These are phyloP conservation scores for Gisinianus flammeolus DNA, from an alignment of 2,888 invertebrate genomes.

Conservation along the genomic window DNA sequence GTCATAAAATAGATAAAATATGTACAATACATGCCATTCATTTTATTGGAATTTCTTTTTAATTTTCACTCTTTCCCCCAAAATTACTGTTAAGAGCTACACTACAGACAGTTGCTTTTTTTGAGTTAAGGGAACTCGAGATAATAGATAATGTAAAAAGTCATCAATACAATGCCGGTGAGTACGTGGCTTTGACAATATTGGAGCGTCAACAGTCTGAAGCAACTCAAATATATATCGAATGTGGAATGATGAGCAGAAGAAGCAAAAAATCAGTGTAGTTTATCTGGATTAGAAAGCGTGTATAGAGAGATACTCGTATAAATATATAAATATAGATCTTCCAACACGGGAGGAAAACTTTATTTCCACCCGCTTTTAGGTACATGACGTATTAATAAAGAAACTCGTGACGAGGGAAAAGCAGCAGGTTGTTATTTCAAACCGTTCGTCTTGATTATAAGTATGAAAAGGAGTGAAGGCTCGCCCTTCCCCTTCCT, in stretches of 20 bases:
- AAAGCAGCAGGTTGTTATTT: constrained; percentile 9
- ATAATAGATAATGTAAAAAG: no score
- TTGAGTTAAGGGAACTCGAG: no score
- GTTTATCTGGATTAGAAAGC: no score
- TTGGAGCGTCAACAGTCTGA: neutral
- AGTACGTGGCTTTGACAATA: neutral
- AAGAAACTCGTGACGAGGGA: neutral
- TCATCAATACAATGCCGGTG: neutral
- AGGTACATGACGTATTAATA: no score
- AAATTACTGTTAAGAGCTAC: no score
- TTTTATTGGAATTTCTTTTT: no score
- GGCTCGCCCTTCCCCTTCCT: no score
- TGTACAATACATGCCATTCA: neutral
- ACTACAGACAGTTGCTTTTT: no score
- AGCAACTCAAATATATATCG: no score
- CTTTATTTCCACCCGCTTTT: no score
- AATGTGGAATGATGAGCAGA: constrained; percentile 2
- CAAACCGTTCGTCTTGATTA: neutral
- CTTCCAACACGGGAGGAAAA: neutral
- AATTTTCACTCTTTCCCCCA: no score
- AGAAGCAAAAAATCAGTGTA: no score
- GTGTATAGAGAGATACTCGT: neutral
- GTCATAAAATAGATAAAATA: neutral
- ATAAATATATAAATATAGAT: neutral
- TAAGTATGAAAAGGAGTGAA: neutral